Conservation (phyloP, 2,888 invertebrate species). For the Belgica antarctica region DNA sequence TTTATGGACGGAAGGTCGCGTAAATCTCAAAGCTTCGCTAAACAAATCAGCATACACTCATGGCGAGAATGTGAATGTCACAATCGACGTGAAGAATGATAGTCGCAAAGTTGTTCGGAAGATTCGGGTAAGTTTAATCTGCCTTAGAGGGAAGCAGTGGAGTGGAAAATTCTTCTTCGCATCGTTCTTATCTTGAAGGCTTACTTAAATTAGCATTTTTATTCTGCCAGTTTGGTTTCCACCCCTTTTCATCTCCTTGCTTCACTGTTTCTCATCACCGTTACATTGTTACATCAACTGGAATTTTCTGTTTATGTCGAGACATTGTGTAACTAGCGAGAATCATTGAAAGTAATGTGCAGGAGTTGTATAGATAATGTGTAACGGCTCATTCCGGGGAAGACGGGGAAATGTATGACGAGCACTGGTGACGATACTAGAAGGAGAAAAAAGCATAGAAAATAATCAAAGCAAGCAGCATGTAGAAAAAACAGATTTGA, state of each 20-base stretch:
- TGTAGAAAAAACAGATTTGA: too few relatives aligned
- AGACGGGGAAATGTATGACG: too few relatives aligned
- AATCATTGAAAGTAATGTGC: too few relatives aligned
- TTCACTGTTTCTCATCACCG: neutral
- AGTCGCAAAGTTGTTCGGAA: constrained; percentile 76
- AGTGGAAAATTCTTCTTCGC: neutral
- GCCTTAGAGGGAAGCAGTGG: neutral
- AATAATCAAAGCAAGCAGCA: too few relatives aligned
- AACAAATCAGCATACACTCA: constrained; percentile 76
- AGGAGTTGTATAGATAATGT: neutral
- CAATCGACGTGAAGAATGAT: constrained; percentile 69
- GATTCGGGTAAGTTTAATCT: constrained; percentile 64
- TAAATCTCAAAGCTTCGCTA: constrained; percentile 71
- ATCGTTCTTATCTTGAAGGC: neutral
- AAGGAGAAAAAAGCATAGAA: too few relatives aligned
- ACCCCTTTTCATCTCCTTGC: too few relatives aligned
- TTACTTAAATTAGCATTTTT: neutral
- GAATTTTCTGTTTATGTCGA: neutral
- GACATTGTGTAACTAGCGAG: neutral
- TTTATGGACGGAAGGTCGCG: constrained; percentile 74
- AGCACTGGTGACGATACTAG: too few relatives aligned
- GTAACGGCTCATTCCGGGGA: too few relatives aligned
- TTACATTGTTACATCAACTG: neutral
- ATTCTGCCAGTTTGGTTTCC: too few relatives aligned
- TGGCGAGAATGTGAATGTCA: constrained; percentile 71